Evolutionary conservation across 2,888 invertebrate genomes (phyloP).

Genomic region (Hoplodrina blanda): DNA sequence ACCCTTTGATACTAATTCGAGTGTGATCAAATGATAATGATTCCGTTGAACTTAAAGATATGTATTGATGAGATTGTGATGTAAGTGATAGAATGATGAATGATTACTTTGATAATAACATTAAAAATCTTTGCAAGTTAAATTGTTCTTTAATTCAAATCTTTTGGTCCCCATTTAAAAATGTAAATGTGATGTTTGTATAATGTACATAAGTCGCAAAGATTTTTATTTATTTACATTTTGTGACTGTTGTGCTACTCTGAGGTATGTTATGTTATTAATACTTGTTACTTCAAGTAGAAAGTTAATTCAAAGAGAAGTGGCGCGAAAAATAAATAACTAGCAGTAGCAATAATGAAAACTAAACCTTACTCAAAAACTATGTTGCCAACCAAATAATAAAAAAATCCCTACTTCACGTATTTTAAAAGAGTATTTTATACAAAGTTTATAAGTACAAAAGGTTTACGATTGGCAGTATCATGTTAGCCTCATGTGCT

Average conservation of each 20-base stretch:
- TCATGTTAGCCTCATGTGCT: constrained; percentile 84
- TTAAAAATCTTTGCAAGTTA: constrained; percentile 67
- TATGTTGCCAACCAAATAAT: constrained; percentile 55
- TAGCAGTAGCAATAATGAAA: constrained; percentile 45
- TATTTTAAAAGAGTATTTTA: constrained; percentile 64
- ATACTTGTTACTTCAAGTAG: constrained; percentile 57
- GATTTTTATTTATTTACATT: constrained; percentile 66
- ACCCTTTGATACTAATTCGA: neutral
- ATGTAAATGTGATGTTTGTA: constrained; percentile 32
- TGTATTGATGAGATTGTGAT: constrained; percentile 9
- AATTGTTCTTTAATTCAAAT: constrained; percentile 31
- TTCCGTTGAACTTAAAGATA: constrained; percentile 2
- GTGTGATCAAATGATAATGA: constrained; percentile 3
- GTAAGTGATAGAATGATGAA: constrained; percentile 32
- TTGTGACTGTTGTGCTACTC: constrained; percentile 50
- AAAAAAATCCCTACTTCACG: constrained; percentile 40
- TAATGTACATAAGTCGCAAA: constrained; percentile 62
- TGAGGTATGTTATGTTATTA: constrained; percentile 61
- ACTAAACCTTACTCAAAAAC: constrained; percentile 55
- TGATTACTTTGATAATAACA: constrained; percentile 60
- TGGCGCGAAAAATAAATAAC: constrained; percentile 53
- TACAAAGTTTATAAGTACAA: constrained; percentile 61
- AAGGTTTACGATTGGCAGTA: constrained; percentile 64
- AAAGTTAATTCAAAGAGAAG: constrained; percentile 42
- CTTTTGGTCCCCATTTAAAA: constrained; percentile 51